Conservation (phyloP, 2,797 vertebrate genomes). For the Sandelia bainsii region DNA sequence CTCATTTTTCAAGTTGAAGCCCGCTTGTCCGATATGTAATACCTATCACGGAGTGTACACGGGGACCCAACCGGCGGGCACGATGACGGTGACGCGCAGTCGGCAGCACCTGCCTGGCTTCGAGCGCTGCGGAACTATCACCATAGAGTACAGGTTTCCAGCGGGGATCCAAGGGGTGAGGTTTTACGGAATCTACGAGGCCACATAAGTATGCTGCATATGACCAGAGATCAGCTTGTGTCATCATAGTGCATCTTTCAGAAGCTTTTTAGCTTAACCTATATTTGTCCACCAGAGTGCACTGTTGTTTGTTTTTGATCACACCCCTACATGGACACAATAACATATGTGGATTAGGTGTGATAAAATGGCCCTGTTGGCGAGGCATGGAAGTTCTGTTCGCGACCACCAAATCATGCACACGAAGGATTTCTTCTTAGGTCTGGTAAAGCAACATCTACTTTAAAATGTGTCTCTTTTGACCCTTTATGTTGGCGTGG, state of each 20-base stretch:
- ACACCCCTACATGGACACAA: too few relatives aligned
- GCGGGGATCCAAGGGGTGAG: conserved; percentile 89
- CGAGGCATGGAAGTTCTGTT: too few relatives aligned
- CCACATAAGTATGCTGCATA: neutral
- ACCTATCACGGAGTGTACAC: conserved; percentile 85
- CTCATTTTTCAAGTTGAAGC: conserved; percentile 82
- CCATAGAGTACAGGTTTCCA: conserved; percentile 86
- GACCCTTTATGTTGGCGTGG: neutral
- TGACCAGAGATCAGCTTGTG: too few relatives aligned
- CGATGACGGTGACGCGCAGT: conserved; percentile 84
- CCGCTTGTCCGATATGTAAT: conserved; percentile 88
- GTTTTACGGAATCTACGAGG: neutral
- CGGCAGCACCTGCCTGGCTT: conserved; percentile 83
- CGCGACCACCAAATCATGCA: neutral
- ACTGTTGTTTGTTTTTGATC: neutral
- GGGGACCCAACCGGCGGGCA: conserved; percentile 87
- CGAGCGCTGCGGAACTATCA: conserved; percentile 82
- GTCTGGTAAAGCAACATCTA: too few relatives aligned
- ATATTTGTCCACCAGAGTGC: conserved; percentile 34
- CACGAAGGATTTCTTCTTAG: neutral
- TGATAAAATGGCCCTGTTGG: conserved; percentile 5
- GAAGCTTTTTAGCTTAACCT: too few relatives aligned
- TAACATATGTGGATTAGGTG: neutral
- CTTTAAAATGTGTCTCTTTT: neutral
- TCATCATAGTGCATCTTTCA: neutral